Evolutionary conservation across 2,888 invertebrate species (phyloP).

Genomic region (Prenolepis imparis): DNA sequence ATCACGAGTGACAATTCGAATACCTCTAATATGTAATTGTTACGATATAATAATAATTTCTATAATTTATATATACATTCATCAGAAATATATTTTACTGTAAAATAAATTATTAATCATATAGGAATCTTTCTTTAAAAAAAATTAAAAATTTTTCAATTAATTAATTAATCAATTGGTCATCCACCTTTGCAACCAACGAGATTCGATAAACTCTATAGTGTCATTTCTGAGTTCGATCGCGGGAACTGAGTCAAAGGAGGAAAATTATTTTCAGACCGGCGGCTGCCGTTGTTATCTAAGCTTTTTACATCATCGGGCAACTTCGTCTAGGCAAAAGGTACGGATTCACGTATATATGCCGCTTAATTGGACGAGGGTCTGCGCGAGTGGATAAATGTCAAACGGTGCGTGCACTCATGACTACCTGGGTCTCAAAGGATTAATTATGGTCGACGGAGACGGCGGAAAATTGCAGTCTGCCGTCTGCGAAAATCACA

Average conservation of each 20-base stretch:
- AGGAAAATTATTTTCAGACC: constrained; percentile 42
- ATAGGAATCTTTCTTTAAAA: neutral
- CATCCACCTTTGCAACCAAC: constrained; percentile 6
- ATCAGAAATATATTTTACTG: neutral
- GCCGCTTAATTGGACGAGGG: constrained; percentile 35
- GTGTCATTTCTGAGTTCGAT: neutral
- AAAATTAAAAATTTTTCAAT: neutral
- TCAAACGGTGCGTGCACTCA: constrained; percentile 47
- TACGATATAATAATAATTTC: neutral
- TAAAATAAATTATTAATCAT: neutral
- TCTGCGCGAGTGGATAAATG: constrained; percentile 45
- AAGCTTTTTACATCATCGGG: constrained; percentile 51
- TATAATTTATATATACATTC: too few species aligned
- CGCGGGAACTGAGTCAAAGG: constrained; percentile 3
- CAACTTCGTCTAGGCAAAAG: constrained; percentile 38
- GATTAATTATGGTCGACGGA: constrained; percentile 52
- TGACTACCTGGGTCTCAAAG: constrained; percentile 44
- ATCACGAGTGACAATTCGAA: neutral
- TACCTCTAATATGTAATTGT: neutral
- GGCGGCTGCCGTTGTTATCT: constrained; percentile 21
- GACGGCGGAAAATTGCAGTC: constrained; percentile 43
- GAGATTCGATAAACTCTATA: constrained; percentile 3
- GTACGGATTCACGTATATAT: constrained; percentile 32
- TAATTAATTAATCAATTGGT: constrained; percentile 16
- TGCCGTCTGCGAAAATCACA: constrained; percentile 42